Evolutionary conservation across 2,888 invertebrate species (phyloP), one percentile per base, ranked within the genome.

Genomic region (Stegophylla sp.): DNA sequence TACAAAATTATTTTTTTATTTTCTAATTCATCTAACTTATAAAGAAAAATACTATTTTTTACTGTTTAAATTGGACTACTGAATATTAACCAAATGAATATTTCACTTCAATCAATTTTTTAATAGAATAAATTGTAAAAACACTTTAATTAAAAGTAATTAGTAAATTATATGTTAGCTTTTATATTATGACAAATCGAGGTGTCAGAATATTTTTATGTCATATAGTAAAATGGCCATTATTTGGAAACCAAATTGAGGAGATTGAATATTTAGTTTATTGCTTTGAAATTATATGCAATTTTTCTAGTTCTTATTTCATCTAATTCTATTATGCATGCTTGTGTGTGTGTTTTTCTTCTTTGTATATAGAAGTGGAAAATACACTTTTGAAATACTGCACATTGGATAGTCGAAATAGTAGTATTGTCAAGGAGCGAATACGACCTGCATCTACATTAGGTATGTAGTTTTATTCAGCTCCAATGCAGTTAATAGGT

Each of bases 331-430:
- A 12, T 69, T 77, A 7, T 71, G 79, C 79, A 63, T 79, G 79
- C 45, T 51, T 79, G 59, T 63, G 61, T 71, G 48, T 77, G 28
- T 28, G n/a, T 74, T 59, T 74, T 28, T 48, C 61, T 74, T 67
- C 28, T 67, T 67, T 48, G 28, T 77, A 79, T 34, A 61, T 79
- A 79, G 79, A 79, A 71, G 71, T 79, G 28, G 79, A 59, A 79
- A 79, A 61, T 26, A 41, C 79, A 61, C 71, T 79, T 79, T 63
- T 71, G 79, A 79, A 79, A 71, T 79, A 79, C 61, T 48, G 79
- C 63, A 79, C 79, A 41, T 71, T 79, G 79, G 61, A 79, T 71
- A 79, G 23, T 61, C 59, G 26, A 79, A 79, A 51, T 79, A 79
- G 41, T 69, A 79, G 28, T 71, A 15, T 45, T 3, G 23, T 71